These are phyloP conservation scores for Lepidochitona cinerea DNA, from an alignment of 2,888 invertebrate species.

Conservation along the genomic window DNA sequence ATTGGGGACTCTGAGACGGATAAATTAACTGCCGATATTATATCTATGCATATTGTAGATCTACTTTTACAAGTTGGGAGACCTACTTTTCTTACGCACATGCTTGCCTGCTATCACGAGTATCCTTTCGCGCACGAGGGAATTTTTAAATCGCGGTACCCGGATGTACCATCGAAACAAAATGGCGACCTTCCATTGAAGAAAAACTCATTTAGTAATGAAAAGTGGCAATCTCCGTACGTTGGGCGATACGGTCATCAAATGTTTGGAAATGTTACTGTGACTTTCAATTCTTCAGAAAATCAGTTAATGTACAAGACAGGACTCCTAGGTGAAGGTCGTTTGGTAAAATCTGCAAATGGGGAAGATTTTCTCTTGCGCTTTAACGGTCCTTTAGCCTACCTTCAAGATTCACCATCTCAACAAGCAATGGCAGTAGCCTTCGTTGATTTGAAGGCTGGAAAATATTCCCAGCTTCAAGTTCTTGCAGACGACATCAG, in stretches of 20 bases:
- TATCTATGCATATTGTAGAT: neutral
- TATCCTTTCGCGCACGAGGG: neutral
- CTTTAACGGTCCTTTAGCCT: neutral
- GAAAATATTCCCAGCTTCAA: neutral
- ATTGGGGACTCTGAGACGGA: neutral
- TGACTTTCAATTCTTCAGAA: neutral
- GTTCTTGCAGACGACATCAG: neutral
- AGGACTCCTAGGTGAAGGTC: neutral
- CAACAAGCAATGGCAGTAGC: neutral
- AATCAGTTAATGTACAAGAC: neutral
- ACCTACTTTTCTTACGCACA: neutral
- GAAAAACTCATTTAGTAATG: too few species aligned
- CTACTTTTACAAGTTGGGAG: neutral
- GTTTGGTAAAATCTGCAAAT: neutral
- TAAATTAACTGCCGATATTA: neutral
- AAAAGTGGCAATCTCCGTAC: neutral
- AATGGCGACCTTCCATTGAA: neutral
- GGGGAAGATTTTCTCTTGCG: neutral
- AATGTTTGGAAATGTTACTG: slow-evolving; percentile 10
- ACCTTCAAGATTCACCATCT: neutral
- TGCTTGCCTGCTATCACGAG: neutral
- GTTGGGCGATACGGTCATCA: slow-evolving; percentile 7
- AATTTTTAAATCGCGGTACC: neutral
- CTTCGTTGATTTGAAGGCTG: neutral
- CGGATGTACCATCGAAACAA: neutral